Percentiles rank a stretch among this genome's conserved stretches.
Conservation (phyloP, 2,113 vertebrate species). For the Apeltes quadracus region DNA sequence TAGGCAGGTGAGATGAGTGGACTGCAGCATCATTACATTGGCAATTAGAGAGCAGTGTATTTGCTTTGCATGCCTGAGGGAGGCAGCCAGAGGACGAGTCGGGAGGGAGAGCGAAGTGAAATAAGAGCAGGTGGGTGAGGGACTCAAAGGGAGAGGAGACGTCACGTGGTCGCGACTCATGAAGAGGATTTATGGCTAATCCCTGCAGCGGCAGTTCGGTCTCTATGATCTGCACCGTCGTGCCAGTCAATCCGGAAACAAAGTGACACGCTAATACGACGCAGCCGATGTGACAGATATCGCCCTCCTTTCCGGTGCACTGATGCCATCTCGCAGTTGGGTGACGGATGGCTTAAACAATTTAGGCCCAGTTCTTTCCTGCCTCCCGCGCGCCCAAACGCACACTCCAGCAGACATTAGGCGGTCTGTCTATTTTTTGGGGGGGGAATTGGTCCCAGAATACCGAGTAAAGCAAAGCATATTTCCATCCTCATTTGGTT, state of each 20-base stretch:
- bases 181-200: constrained; percentile 59
- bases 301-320: constrained; percentile 7
- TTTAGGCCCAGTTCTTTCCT: neutral
- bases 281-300: constrained; percentile 4
- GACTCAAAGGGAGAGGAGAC: constrained; percentile 36
- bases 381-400: constrained; percentile 12
- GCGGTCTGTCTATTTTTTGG: no score
- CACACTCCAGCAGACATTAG: no score
- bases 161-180: constrained; percentile 40
- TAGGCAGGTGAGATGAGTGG: constrained; percentile 66
- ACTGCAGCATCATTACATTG: constrained; percentile 55
- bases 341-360: constrained; percentile 47
- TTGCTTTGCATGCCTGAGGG: constrained; percentile 31
- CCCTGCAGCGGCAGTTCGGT: constrained; percentile 47
- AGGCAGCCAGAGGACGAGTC: constrained; percentile 2
- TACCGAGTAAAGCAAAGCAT: neutral
- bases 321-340: constrained; percentile 28
- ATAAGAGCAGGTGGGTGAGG: constrained; percentile 44
- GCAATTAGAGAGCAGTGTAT: constrained; percentile 58
- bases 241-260: constrained; percentile 43
- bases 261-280: constrained; percentile 40
- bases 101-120: constrained; percentile 7
- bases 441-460: no score
- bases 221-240: constrained; percentile 41
- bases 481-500: neutral